A percentile compares a stretch with the other conserved stretches of the same genome.
phyloP scores from a whole-genome alignment of 2,797 vertebrate genomes.

The Poecilia velifera region DNA sequence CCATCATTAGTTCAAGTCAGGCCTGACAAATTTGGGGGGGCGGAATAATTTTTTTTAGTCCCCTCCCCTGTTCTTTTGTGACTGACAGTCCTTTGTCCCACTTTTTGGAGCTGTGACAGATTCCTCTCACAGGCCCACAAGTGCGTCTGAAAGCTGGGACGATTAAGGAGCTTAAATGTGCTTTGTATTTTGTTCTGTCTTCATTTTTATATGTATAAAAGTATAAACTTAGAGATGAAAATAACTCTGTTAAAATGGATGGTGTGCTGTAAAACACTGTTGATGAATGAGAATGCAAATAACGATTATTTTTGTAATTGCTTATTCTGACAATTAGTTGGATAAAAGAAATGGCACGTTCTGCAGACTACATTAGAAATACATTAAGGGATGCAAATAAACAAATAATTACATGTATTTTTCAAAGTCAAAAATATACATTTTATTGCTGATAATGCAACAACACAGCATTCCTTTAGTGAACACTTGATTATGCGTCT shows the following conservation, averaged over 20 bases:
- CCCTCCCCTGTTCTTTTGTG: neutral
- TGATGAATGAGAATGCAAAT: neutral
- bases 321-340: no score
- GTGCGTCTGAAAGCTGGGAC: conserved; percentile 4
- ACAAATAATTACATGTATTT: no score
- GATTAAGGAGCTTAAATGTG: conserved; percentile 9
- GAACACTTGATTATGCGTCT: no score
- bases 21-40: neutral
- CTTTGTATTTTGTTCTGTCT: conserved; percentile 10
- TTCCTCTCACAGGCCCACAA: conserved; percentile 13
- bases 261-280: neutral
- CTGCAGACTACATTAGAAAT: no score
- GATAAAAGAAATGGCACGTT: no score
- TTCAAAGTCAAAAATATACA: no score
- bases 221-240: neutral
- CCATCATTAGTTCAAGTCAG: neutral
- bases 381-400: no score
- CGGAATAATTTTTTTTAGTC: conserved; percentile 2
- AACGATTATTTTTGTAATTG: no score
- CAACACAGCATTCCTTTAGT: no score
- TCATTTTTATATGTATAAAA: neutral
- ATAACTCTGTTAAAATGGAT: neutral
- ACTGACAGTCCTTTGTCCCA: neutral
- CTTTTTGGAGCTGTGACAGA: conserved; percentile 10
- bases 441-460: no score